Base-by-base conservation (phyloP, 2,797 vertebrate species). In the Rhynchonycteris naso region DNA sequence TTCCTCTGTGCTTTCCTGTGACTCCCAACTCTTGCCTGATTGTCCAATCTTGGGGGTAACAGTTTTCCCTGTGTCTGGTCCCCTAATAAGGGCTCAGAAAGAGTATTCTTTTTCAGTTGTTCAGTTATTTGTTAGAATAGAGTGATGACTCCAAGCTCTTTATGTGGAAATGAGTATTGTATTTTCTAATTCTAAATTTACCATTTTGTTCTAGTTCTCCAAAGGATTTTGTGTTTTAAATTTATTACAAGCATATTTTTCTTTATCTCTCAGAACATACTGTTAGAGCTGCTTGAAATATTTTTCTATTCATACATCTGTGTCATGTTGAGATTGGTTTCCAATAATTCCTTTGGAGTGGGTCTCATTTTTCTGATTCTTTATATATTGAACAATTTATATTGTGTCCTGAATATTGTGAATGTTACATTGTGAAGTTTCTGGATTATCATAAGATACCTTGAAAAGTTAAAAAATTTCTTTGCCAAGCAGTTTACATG, bases 101-200 rank as follows among this genome's bases (percentile, higher is more conserved):
- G 22, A 65, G 15, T 56, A 43, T 75, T 76, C 21, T 33, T 75
- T 82, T 75, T 75, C 35, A 47, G 26, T 43, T 76, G 5, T 66
- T 69, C 63, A 68, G 14, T 75, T 65, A 74, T 83, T 66, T 38
- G 9, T 47, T 68, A 21, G 22, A 58, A 76, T 66, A 21, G 12
- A 66, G 59, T 43, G 33, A 4, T 58, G 26, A 33, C 33, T 47
- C 71, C 5, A 52, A 56, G 16, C 30, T 59, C 22, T 52, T 47
- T 91, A 35, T n/a, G 35, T 47, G 35, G 76, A 47, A 47, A 4
- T 38, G 21, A 66, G 58, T 65, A 19, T 22, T 80, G 11, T 26
- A 33, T 63, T 71, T 86, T n/a, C 68, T 82, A 82, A 83, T 68
- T 69, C 38, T 38, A 83, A 91, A 71, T n/a, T 92, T 89, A 59